Evolutionary conservation across 1,140 invertebrate genomes (phyloP).

Genomic region (Thaumatotibia leucotreta): DNA sequence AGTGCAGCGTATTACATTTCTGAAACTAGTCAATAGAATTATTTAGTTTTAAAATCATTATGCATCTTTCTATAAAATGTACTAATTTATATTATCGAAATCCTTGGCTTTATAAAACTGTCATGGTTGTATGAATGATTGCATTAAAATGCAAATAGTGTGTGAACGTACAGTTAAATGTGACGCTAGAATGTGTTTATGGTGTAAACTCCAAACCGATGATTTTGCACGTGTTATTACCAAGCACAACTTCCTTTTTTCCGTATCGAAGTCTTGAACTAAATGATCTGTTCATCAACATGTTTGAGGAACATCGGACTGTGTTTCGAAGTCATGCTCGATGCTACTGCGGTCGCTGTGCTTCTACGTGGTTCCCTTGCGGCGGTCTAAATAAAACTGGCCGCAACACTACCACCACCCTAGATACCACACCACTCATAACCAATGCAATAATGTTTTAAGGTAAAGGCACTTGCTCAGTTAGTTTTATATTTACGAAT

Average conservation of each 20-base stretch:
- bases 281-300: slow-evolving; percentile 54
- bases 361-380: slow-evolving; percentile 25
- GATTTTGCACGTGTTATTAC: slow-evolving; percentile 39
- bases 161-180: too few species aligned
- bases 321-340: slow-evolving; percentile 30
- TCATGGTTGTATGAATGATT: neutral
- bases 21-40: too few species aligned
- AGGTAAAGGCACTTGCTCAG: slow-evolving; percentile 18
- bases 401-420: slow-evolving; percentile 21
- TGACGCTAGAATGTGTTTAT: too few species aligned
- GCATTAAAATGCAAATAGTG: neutral
- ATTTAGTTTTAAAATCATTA: too few species aligned
- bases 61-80: too few species aligned
- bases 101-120: neutral
- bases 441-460: slow-evolving; percentile 23
- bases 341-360: neutral
- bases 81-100: too few species aligned
- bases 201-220: too few species aligned
- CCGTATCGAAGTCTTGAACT: slow-evolving; percentile 46
- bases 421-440: slow-evolving; percentile 22
- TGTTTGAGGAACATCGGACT: slow-evolving; percentile 21
- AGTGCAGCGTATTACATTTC: too few species aligned
- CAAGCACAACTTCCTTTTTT: slow-evolving; percentile 48
- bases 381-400: slow-evolving; percentile 38
- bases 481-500: neutral